phyloP scores from a whole-genome alignment of 2,888 invertebrate species.

The Nebria salina region DNA sequence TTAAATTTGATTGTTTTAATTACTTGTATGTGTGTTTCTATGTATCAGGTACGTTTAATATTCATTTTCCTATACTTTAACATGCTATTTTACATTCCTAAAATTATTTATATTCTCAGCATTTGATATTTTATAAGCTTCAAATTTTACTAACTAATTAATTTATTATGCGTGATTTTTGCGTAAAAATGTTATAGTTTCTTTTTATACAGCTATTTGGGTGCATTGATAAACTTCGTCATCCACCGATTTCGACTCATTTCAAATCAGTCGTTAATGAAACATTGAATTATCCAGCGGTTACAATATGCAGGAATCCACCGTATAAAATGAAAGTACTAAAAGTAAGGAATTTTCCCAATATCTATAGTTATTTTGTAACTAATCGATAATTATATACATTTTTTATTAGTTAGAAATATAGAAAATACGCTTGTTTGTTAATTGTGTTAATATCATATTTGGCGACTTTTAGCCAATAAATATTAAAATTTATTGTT shows the following conservation, averaged over 20 bases:
- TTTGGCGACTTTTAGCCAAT: too few species aligned
- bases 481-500: neutral
- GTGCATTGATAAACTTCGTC: slow-evolving; percentile 69
- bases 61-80: neutral
- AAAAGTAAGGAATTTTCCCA: slow-evolving; percentile 59
- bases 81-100: too few species aligned
- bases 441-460: too few species aligned
- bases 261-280: slow-evolving; percentile 74
- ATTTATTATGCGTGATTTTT: too few species aligned
- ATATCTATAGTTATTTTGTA: neutral
- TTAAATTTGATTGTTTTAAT: slow-evolving; percentile 68
- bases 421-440: too few species aligned
- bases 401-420: too few species aligned
- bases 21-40: slow-evolving; percentile 66
- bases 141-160: too few species aligned
- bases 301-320: slow-evolving; percentile 75
- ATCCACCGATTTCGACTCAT: slow-evolving; percentile 74
- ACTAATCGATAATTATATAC: too few species aligned
- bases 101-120: too few species aligned
- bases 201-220: slow-evolving; percentile 64
- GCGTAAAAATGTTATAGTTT: neutral
- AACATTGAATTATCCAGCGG: slow-evolving; percentile 72
- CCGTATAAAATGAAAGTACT: slow-evolving; percentile 69
- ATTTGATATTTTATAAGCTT: too few species aligned
- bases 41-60: slow-evolving; percentile 67